Base-by-base conservation (phyloP, 2,113 vertebrate genomes). In the Lontra canadensis region DNA sequence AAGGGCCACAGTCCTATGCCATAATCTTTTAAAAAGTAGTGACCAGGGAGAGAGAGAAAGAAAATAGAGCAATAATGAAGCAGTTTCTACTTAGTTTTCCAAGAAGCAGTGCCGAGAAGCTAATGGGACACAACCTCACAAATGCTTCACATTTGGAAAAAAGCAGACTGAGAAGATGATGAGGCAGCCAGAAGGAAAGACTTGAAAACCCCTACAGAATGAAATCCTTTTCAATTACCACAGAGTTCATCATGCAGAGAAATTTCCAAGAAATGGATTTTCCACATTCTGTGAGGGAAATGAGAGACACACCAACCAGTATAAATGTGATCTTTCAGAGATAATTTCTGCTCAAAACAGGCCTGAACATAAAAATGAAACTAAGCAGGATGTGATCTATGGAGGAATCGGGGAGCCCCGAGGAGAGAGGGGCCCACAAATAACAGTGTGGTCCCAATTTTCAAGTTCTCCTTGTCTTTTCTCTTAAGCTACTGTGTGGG, bases 1-100 rank as follows among this genome's bases (percentile, higher is more conserved):
- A 83, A 94, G 21, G 21, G 57, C 90, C 93, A 84, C 13, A 44
- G 18, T 81, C 47, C 80, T 88, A 59, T 21, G 14, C 4, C 26
- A 25, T 76, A 76, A 47, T 87, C 31, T 91, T 84, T 71, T 55
- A 39, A 47, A 36, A 95, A 95, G 23, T 76, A 52, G 69, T 79
- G 47, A 65, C 47, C 15, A 63, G 34, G 69, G 61, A 96, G 20
- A 92, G 12, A 94, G n/a, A 87, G 21, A 94, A 55, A 55, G 13
- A 55, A 74, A 96, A 94, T 71, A 80, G 0, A 95, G 26, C 9
- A 52, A 78, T 55, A 73, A 81, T 57, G 29, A 78, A 71, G 14
- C 21, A 57, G 36, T 85, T 90, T 96, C n/a, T 49, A 47, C 25
- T 11, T 36, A 81, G 29, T 49, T 7, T 88, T 92, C 57, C 21